Evolutionary conservation across 2,888 invertebrate genomes (phyloP).

Genomic region (Linnaemya tessellans): DNA sequence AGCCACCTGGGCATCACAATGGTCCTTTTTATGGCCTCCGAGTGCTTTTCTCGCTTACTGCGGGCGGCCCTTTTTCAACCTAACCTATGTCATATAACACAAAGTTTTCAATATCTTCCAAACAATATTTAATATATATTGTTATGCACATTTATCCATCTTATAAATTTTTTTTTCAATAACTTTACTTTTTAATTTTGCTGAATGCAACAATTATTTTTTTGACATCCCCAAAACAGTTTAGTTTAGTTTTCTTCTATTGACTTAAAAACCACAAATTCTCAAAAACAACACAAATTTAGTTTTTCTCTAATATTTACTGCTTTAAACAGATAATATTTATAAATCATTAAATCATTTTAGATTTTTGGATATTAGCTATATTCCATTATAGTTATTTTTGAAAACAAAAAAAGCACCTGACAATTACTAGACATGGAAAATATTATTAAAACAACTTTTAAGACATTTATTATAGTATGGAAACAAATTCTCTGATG

Average conservation of each 20-base stretch:
- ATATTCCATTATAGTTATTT: neutral
- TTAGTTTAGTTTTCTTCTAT: neutral
- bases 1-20: too few species aligned
- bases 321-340: neutral
- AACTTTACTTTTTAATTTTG: too few species aligned
- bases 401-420: neutral
- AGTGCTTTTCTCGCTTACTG: too few species aligned
- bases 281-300: neutral
- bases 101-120: too few species aligned
- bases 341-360: neutral
- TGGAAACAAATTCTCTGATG: neutral
- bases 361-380: neutral
- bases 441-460: slow-evolving; percentile 1
- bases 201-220: neutral
- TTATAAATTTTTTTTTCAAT: too few species aligned
- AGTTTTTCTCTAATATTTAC: neutral
- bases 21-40: too few species aligned
- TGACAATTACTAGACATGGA: neutral
- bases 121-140: too few species aligned
- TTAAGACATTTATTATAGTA: neutral
- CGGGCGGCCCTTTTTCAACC: too few species aligned
- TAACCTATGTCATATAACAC: too few species aligned
- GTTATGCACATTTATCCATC: too few species aligned
- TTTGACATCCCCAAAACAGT: too few species aligned
- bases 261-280: slow-evolving; percentile 3